Evolutionary conservation across 2,113 vertebrate genomes (phyloP), one percentile per base, ranked within the genome.

Genomic region (Oreocharis arfaki): DNA sequence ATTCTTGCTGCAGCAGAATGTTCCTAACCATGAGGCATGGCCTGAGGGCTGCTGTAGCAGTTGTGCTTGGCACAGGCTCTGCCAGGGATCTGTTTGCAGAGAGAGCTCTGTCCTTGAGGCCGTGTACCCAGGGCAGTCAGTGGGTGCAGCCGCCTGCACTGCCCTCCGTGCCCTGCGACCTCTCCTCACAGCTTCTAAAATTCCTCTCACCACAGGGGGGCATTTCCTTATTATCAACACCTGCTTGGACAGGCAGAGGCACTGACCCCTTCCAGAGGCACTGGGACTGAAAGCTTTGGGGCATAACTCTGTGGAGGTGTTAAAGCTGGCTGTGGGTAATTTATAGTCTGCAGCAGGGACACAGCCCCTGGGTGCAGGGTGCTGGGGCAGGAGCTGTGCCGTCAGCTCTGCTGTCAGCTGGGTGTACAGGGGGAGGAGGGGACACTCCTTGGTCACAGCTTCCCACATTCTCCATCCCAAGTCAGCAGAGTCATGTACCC

Each of bases 131-230:
- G 87, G 68, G n/a, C 32, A 61, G 41, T 80, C 77, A 73, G 61
- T 27, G 39, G 80, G 56, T 77, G 41, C 57, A 9, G 71, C 37
- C 11, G 4, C 53, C 37, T 37, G 44, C 46, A 5, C 63, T 37
- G 56, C 65, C 63, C 28, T 78, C 44, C 50, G 69, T 53, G 57
- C 1, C 21, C 63, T 22, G 21, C 4, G 0, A n/a, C 67, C 67
- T 86, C 82, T 90, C 50, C 87, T 91, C 78, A 39, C 84, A 81
- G 84, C 91, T 95, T 95, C 90, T 95, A 93, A 77, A 91, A 76
- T 87, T 89, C 84, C 55, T 93, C 71, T 90, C 95, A 67, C 89
- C 82, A 23, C 30, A 5, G 76, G 27, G 12, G 67, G 26, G 73
- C 64, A 69, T 87, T 95, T 95, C 78, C 90, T 84, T 68, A 41